Percentiles rank a stretch among this genome's conserved stretches.
These are phyloP conservation scores for Anguilla japonica DNA, from an alignment of 2,113 vertebrate species.

Conservation along the genomic window DNA sequence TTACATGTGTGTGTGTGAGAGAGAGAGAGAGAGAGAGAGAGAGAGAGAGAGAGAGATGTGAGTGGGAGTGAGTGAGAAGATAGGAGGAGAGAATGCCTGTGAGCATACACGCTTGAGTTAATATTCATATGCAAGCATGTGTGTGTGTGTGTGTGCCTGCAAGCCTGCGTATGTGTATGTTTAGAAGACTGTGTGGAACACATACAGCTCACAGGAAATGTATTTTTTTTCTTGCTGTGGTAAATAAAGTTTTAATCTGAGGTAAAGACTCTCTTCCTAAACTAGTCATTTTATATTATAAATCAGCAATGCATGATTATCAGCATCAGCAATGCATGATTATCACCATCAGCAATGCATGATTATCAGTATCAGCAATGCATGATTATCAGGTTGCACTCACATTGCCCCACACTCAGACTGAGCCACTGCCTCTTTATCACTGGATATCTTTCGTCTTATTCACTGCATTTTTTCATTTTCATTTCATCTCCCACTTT, in stretches of 20 bases:
- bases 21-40: not conserved
- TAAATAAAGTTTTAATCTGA: too few relatives aligned
- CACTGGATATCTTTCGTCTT: not conserved
- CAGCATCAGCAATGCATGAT: too few relatives aligned
- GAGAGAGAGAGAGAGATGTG: not conserved
- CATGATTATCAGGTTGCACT: not conserved
- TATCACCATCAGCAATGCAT: not conserved
- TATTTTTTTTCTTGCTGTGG: too few relatives aligned
- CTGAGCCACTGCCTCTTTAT: not conserved
- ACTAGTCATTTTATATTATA: not conserved
- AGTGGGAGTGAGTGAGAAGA: not conserved
- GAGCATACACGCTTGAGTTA: not conserved
- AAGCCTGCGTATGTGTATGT: constrained; percentile 10
- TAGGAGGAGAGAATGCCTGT: not conserved
- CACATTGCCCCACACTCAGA: not conserved
- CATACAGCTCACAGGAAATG: too few relatives aligned
- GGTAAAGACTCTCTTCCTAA: not conserved
- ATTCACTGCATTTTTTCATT: not conserved
- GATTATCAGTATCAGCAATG: not conserved
- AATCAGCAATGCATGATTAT: not conserved
- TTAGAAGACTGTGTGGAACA: not conserved
- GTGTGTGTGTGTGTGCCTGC: not conserved
- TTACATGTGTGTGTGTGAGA: not conserved
- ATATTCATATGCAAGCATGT: too few relatives aligned
- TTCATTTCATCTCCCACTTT: not conserved